phyloP scores from a whole-genome alignment of 2,113 vertebrate species.

The Tenebrosternarchus preto region DNA sequence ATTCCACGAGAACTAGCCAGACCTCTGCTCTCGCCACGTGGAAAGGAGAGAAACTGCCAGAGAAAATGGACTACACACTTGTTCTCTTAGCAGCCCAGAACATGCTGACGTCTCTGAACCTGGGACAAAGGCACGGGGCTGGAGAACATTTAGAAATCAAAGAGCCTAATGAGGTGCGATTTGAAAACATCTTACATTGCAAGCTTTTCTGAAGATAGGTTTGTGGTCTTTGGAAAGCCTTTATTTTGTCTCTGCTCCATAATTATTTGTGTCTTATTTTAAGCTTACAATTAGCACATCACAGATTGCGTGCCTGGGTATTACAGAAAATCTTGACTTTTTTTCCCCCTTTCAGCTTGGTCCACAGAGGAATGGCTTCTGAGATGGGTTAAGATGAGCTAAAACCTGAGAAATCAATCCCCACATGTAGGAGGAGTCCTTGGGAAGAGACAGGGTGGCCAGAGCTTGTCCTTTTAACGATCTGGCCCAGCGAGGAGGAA shows the following conservation, averaged over 20 bases:
- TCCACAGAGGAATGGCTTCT: conserved; percentile 67
- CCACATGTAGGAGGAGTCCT: conserved; percentile 69
- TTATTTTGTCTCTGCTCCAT: conserved; percentile 38
- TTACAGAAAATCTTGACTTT: conserved; percentile 69
- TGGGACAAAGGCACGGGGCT: neutral
- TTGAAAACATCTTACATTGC: conserved; percentile 50
- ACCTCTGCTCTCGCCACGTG: conserved; percentile 29
- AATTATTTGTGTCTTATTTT: conserved; percentile 63
- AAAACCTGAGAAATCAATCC: conserved; percentile 69
- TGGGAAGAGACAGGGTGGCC: conserved; percentile 55
- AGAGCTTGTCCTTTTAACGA: conserved; percentile 64
- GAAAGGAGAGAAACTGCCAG: conserved; percentile 25
- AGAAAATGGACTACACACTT: conserved; percentile 39
- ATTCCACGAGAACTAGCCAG: conserved; percentile 50
- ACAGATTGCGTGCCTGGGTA: conserved; percentile 63
- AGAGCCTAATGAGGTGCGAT: conserved; percentile 35
- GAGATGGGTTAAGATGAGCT: conserved; percentile 73
- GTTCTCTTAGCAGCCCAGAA: conserved; percentile 8
- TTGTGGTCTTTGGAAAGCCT: conserved; percentile 48
- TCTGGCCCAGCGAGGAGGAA: conserved; percentile 62
- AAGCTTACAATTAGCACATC: conserved; percentile 66
- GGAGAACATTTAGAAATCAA: neutral
- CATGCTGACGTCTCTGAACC: conserved; percentile 21
- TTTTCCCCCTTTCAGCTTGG: conserved; percentile 63
- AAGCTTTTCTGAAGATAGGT: conserved; percentile 52